These are phyloP conservation scores for Crossoptilon crossoptilon DNA, from an alignment of 2,797 vertebrate species.

Conservation along the genomic window DNA sequence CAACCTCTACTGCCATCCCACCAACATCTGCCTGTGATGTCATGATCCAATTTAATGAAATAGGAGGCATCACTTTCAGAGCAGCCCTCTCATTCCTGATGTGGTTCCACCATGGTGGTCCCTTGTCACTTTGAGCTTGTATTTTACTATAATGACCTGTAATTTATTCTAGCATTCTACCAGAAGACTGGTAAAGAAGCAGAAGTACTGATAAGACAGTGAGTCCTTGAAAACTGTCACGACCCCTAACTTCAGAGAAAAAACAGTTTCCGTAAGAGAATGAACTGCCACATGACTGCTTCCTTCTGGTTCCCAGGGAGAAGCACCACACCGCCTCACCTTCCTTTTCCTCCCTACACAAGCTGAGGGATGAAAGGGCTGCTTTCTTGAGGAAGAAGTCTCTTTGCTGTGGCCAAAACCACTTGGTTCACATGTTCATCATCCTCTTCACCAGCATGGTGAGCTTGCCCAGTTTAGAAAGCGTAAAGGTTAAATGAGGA, in stretches of 20 bases:
- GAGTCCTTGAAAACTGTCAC: not conserved
- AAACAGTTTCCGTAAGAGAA: not conserved
- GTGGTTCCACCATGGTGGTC: not conserved
- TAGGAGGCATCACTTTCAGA: too few relatives aligned
- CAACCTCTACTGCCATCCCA: too few relatives aligned
- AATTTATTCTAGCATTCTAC: not conserved
- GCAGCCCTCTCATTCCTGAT: not conserved
- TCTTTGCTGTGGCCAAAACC: not conserved
- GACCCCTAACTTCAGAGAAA: not conserved
- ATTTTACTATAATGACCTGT: not conserved
- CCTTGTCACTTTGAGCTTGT: not conserved
- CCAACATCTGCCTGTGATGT: too few relatives aligned
- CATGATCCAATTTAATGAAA: too few relatives aligned
- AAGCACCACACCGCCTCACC: fast-evolving
- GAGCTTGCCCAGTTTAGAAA: not conserved
- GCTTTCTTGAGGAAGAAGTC: slow-evolving; percentile 37
- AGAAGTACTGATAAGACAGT: not conserved
- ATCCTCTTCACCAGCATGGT: not conserved
- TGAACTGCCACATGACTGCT: not conserved
- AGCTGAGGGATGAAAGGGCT: not conserved
- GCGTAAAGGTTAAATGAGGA: slow-evolving; percentile 35
- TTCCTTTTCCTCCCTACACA: slow-evolving; percentile 14
- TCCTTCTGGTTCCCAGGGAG: not conserved
- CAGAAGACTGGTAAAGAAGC: not conserved
- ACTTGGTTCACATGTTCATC: slow-evolving; percentile 36